These are phyloP conservation scores for Chaenodraco wilsoni DNA, from an alignment of 2,797 vertebrate genomes.

Conservation along the genomic window DNA sequence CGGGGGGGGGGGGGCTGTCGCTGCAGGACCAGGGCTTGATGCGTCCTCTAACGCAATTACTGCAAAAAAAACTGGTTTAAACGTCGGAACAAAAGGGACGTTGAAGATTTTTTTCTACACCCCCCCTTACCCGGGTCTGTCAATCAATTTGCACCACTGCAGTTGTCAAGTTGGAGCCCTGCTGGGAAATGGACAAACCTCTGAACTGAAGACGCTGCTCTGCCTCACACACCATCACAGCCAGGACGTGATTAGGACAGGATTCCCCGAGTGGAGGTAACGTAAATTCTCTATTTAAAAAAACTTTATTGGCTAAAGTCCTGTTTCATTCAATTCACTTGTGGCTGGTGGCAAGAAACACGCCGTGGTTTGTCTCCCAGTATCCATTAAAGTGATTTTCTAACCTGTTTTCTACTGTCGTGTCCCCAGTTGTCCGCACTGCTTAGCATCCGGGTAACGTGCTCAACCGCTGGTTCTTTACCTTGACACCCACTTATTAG, in stretches of 20 bases:
- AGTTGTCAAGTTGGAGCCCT: slow-evolving; percentile 65
- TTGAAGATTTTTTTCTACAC: neutral
- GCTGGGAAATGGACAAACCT: slow-evolving; percentile 69
- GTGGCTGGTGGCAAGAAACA: slow-evolving; percentile 10
- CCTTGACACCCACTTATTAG: slow-evolving; percentile 38
- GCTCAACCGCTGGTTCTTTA: slow-evolving; percentile 35
- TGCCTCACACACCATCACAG: slow-evolving; percentile 31
- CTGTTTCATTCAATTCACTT: neutral
- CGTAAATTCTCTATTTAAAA: neutral
- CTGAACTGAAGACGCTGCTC: slow-evolving; percentile 48
- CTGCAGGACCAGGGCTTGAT: slow-evolving; percentile 35
- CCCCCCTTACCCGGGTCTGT: slow-evolving; percentile 10
- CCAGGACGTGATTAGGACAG: slow-evolving; percentile 59
- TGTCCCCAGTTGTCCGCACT: slow-evolving; percentile 40
- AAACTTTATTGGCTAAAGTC: slow-evolving; percentile 30
- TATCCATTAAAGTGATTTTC: slow-evolving; percentile 28
- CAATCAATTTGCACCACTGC: slow-evolving; percentile 40
- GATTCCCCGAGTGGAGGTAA: slow-evolving; percentile 55
- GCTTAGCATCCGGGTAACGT: slow-evolving; percentile 60
- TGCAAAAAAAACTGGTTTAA: slow-evolving; percentile 17
- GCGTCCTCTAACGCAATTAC: neutral
- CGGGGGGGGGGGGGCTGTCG: slow-evolving; percentile 3
- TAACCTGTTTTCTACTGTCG: slow-evolving; percentile 28
- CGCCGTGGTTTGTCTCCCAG: neutral
- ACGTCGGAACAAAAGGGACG: slow-evolving; percentile 22